Base-by-base conservation (phyloP, 2,113 vertebrate species). In the Leiothrix lutea region DNA sequence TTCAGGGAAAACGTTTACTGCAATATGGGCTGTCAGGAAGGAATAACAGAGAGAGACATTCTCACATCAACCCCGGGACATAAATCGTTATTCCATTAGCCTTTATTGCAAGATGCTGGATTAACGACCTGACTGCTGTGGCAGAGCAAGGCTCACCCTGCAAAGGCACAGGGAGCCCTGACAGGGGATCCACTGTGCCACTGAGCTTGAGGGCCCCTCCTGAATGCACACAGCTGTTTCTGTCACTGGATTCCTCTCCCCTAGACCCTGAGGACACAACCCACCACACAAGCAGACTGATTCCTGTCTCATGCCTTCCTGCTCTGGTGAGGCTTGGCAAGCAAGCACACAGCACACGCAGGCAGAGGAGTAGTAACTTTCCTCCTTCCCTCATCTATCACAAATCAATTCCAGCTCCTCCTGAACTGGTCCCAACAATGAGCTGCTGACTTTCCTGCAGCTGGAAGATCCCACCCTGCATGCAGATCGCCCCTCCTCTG, bases 41-140 rank as follows among this genome's bases (percentile, higher is more conserved):
- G 92, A 92, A 95, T 97, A 98, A 97, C 80, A 1, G 93, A 97
- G 93, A 96, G 92, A 96, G 91, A 88, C 97, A 98, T 98, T 98
- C 97, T 97, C 95, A 67, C 95, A 95, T 94, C 97, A 95, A 95
- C 96, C 97, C 29, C 5, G 26, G 92, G 95, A 96, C 94, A 97
- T 96, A 97, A 98, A 97, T 97, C 91, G 21, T 95, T 96, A 96
- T 97, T 97, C 96, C 96, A 97, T 98, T 97, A 97, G 93, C 96
- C 95, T 96, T 97, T 97, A 97, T 93, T 96, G 97, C 95, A 92
- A 95, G 97, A 91, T 65, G 80, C 92, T 97, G 96, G 73, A 96
- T 97, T 92, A 94, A 97, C 38, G 81, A 88, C 92, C 66, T 74
- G 91, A 75, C 80, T 13, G 5, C 94, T 84, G 54, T 78, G 57